A percentile compares a stretch with the other conserved stretches of the same genome.
Conservation (phyloP, 2,888 invertebrate genomes). For the Psococerastis gibbosa region DNA sequence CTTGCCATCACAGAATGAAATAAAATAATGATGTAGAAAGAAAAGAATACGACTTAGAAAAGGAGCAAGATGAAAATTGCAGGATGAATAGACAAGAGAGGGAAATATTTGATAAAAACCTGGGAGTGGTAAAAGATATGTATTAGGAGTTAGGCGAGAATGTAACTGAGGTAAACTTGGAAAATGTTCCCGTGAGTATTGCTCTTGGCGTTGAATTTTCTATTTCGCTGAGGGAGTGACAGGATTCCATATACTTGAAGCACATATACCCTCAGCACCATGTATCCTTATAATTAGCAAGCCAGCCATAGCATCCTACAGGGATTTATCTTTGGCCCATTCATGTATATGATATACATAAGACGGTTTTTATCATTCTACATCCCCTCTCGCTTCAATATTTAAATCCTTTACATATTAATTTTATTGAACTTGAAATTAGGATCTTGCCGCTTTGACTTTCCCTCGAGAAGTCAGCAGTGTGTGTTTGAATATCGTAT, state of each 20-base stretch:
- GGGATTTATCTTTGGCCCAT: constrained; percentile 2
- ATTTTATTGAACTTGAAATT: constrained; percentile 10
- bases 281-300: constrained; percentile 6
- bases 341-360: constrained; percentile 5
- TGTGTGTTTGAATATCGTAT: no score
- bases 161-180: no score
- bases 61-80: no score
- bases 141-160: no score
- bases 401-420: constrained; percentile 10
- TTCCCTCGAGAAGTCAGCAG: no score
- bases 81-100: no score
- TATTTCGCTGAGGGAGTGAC: constrained; percentile 22
- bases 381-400: constrained; percentile 5
- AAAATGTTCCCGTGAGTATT: constrained; percentile 20
- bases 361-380: constrained; percentile 9
- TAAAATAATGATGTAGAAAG: no score
- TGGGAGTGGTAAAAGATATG: no score
- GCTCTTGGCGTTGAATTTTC: constrained; percentile 17
- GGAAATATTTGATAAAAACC: no score
- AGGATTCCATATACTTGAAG: constrained; percentile 27
- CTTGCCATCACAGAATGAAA: no score
- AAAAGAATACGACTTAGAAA: no score
- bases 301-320: not conserved
- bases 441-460: constrained; percentile 6
- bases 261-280: not conserved